A percentile compares a stretch with the other conserved stretches of the same genome.
Evolutionary conservation across 1,140 invertebrate species (phyloP).

Genomic region (Trachymyrmex cornetzi): DNA sequence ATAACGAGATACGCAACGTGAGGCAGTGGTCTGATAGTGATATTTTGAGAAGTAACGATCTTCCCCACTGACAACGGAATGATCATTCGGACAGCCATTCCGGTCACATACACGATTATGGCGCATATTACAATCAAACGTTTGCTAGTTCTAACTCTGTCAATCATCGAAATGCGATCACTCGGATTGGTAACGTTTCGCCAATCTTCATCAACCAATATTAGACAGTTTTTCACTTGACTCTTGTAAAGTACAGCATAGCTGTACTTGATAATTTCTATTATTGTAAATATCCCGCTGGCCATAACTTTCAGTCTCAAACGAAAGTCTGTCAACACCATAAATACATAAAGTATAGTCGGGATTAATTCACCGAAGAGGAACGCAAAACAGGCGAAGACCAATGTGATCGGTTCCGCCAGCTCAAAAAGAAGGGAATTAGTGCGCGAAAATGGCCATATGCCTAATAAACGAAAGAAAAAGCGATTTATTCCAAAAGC

Average conservation of each 20-base stretch:
- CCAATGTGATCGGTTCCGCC: not conserved
- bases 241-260: not conserved
- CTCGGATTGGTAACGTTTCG: not conserved
- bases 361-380: no score
- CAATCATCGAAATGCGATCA: not conserved
- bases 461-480: not conserved
- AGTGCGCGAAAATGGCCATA: not conserved
- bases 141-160: not conserved
- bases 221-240: conserved; percentile 14
- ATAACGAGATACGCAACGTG: conserved; percentile 47
- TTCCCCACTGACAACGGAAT: conserved; percentile 67
- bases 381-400: not conserved
- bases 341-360: no score
- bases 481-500: not conserved
- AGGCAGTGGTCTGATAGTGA: conserved; percentile 63
- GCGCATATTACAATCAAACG: conserved; percentile 12
- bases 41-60: conserved; percentile 54
- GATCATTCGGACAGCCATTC: conserved; percentile 54
- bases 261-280: not conserved
- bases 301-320: not conserved
- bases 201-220: conserved; percentile 1
- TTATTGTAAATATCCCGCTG: not conserved
- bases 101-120: not conserved
- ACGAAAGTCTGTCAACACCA: no score
- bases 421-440: not conserved